Evolutionary conservation across 2,888 invertebrate species (phyloP), one percentile per base, ranked within the genome.

Genomic region (Mimachlamys varia): DNA sequence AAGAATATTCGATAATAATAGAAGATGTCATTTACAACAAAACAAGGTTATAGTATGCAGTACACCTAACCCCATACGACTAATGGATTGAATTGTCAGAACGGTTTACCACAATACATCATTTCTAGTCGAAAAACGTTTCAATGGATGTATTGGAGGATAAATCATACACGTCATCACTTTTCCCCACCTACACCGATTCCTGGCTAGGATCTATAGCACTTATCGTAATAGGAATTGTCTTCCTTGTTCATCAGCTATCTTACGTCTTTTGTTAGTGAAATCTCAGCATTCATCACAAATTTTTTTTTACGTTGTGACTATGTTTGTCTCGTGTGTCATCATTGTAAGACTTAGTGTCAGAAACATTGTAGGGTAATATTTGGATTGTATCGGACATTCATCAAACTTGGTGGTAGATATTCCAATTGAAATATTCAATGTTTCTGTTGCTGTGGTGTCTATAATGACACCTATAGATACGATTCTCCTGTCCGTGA

Each of bases 1-100:
- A 19, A 17, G 53, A 53, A 53, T 53, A 33, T 76, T 13, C 27
- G 2, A 33, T 13, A 76, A 0, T 0, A 76, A 62, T 62, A 62
- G n/a, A 53, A 22, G 10, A 7, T 62, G 7, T 10, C 62, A 62
- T 62, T 62, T 62, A n/a, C 17, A 3, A 0, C 17, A 22, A 76
- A 76, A 27, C 76, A 27, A 76, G 76, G 19, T 76, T 76, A 76
- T 76, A 33, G 27, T 33, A 33, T 1, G 33, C 15, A 76, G 27
- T 76, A 33, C 76, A 33, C 5, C 33, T 76, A 27, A 33, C 76
- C 33, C 33, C 33, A 33, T 33, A 53, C 15, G 27, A 12, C 33
- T 76, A 76, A 76, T 76, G 76, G 76, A 76, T 27, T 27, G 76
- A 27, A 33, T 76, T 76, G 76, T 76, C 76, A 27, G 33, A 76